phyloP scores from a whole-genome alignment of 1,140 invertebrate species.

The Apis laboriosa region DNA sequence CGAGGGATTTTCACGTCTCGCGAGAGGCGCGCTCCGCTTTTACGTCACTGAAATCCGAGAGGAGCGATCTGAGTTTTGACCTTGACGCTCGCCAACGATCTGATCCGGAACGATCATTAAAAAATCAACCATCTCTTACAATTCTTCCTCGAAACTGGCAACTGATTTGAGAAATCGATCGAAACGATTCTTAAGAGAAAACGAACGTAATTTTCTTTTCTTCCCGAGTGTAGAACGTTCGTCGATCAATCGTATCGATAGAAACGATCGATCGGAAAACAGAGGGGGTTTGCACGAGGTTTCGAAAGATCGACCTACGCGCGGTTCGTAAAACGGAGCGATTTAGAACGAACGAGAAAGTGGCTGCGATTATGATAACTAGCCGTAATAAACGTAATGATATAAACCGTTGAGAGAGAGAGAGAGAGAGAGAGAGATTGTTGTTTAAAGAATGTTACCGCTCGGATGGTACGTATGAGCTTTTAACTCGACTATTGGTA shows the following conservation, averaged over 20 bases:
- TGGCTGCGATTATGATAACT: conserved; percentile 54
- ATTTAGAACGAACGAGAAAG: conserved; percentile 45
- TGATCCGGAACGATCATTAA: background rate
- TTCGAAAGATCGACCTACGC: conserved; percentile 44
- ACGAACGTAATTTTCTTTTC: no score
- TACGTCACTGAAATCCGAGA: background rate
- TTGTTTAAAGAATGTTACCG: conserved; percentile 30
- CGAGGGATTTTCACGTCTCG: background rate
- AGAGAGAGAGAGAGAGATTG: conserved; percentile 15
- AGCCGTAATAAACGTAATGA: conserved; percentile 51
- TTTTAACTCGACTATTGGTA: conserved; percentile 7
- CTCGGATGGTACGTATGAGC: conserved; percentile 2
- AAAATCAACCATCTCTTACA: no score
- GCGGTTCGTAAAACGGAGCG: conserved; percentile 4
- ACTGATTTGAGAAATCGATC: no score
- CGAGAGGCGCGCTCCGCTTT: background rate
- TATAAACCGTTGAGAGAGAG: conserved; percentile 27
- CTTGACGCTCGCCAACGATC: background rate
- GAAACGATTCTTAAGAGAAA: no score
- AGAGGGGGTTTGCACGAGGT: background rate
- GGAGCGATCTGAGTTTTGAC: background rate
- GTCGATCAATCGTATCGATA: no score
- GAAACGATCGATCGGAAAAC: conserved; percentile 15
- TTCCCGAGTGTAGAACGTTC: no score
- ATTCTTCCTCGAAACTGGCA: no score